These are phyloP conservation scores for Aphidius colemani DNA, from an alignment of 2,888 invertebrate species.

Conservation along the genomic window DNA sequence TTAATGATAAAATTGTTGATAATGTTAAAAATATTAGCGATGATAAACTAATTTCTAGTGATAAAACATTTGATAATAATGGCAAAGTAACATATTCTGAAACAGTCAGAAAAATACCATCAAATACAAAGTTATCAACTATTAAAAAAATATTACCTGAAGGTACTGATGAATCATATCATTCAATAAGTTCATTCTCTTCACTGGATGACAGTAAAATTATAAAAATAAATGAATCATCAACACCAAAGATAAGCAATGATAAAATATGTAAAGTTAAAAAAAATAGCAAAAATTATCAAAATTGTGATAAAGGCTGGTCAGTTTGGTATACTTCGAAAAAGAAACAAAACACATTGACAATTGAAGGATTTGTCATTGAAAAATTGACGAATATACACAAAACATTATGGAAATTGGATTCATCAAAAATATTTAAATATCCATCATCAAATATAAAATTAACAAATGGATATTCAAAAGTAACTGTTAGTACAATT, in stretches of 20 bases:
- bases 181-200: too few relatives aligned
- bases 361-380: slow-evolving; percentile 41
- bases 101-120: slow-evolving; percentile 43
- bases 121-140: slow-evolving; percentile 30
- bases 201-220: too few relatives aligned
- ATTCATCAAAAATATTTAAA: slow-evolving; percentile 47
- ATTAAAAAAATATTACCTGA: slow-evolving; percentile 28
- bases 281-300: slow-evolving; percentile 39
- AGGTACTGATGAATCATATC: too few relatives aligned
- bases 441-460: slow-evolving; percentile 36
- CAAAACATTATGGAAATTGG: slow-evolving; percentile 50
- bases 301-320: slow-evolving; percentile 46
- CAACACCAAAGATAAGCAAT: slow-evolving; percentile 18
- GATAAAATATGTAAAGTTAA: slow-evolving; percentile 27
- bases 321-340: slow-evolving; percentile 52
- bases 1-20: neutral
- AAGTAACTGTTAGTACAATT: slow-evolving; percentile 29
- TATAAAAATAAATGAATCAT: slow-evolving; percentile 5
- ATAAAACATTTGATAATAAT: slow-evolving; percentile 26
- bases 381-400: slow-evolving; percentile 48
- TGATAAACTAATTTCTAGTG: neutral
- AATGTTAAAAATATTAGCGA: neutral
- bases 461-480: slow-evolving; percentile 6
- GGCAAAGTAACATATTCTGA: slow-evolving; percentile 52
- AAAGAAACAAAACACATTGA: slow-evolving; percentile 38